Percentiles rank a stretch among this genome's conserved stretches.
Evolutionary conservation across 2,797 vertebrate species (phyloP).

Genomic region (Craterocephalus amniculus): DNA sequence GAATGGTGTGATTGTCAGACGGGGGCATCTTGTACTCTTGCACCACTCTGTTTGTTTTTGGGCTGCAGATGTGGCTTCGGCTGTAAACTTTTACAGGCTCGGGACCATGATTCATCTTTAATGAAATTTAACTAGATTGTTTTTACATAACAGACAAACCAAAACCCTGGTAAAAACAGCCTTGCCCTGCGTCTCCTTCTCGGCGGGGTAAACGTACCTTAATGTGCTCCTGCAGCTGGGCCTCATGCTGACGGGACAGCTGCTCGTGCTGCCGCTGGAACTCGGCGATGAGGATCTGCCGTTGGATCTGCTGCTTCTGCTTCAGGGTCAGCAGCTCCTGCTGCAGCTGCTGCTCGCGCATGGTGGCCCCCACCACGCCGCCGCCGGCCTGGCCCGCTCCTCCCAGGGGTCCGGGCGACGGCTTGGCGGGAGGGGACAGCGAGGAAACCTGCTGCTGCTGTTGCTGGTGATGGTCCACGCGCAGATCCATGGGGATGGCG

Average conservation of each 20-base stretch:
- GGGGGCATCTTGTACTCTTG: neutral
- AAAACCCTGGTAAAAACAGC: neutral
- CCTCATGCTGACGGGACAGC: constrained; percentile 96
- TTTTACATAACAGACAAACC: neutral
- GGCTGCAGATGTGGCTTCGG: neutral
- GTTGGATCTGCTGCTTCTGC: constrained; percentile 98
- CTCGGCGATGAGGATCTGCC: constrained; percentile 96
- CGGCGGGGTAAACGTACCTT: constrained; percentile 80
- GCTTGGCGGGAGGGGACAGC: constrained; percentile 67
- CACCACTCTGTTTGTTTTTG: constrained; percentile 9
- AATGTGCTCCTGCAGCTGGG: constrained; percentile 95
- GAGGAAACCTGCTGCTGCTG: constrained; percentile 72
- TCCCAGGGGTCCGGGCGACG: constrained; percentile 41
- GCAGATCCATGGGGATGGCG: constrained; percentile 95
- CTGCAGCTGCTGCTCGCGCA: constrained; percentile 94
- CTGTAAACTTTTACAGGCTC: neutral
- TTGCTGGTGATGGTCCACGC: constrained; percentile 86
- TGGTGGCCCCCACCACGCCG: constrained; percentile 44
- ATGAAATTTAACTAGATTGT: neutral
- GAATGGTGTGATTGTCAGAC: neutral
- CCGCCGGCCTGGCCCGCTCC: constrained; percentile 35
- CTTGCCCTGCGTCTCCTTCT: neutral
- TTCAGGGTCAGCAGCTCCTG: constrained; percentile 95
- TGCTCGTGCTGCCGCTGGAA: constrained; percentile 98
- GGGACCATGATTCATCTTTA: constrained; percentile 1